These are phyloP conservation scores for Acrobasis suavella DNA, from an alignment of 2,888 invertebrate genomes.

Conservation along the genomic window DNA sequence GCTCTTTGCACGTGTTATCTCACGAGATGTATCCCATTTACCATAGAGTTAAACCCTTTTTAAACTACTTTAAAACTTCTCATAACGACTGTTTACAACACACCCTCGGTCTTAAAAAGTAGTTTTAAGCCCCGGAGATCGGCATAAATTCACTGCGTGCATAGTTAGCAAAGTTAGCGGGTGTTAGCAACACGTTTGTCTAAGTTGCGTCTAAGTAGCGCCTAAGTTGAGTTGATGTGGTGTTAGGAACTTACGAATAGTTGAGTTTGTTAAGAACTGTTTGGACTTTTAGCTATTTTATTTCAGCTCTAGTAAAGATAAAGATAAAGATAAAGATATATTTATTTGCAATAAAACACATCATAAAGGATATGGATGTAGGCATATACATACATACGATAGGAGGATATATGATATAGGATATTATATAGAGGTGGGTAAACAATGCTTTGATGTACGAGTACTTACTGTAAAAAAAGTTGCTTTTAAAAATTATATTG, in stretches of 20 bases:
- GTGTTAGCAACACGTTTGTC: constrained; percentile 23
- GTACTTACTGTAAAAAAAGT: no score
- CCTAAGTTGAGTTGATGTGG: constrained; percentile 24
- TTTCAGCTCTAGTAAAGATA: no score
- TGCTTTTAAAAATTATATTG: no score
- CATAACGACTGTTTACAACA: background rate
- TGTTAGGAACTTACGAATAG: background rate
- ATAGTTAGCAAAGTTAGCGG: constrained; percentile 20
- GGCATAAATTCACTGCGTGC: constrained; percentile 16
- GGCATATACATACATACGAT: no score
- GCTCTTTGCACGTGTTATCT: background rate
- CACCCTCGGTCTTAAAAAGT: constrained; percentile 10
- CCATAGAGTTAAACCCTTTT: background rate
- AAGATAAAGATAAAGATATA: no score
- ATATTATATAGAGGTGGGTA: no score
- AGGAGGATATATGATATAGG: no score
- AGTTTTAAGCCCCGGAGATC: constrained; percentile 18
- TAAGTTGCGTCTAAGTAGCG: constrained; percentile 16
- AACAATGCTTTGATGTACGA: no score
- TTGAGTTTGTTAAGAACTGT: no score
- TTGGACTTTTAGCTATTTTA: no score
- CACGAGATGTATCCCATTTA: background rate
- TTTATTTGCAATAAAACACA: no score
- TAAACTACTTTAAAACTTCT: background rate
- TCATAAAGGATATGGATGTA: no score